Percentiles rank a stretch among this genome's conserved stretches.
Conservation (phyloP, 92 coral and sea anemone species). For the Zoanthus solanderi region DNA sequence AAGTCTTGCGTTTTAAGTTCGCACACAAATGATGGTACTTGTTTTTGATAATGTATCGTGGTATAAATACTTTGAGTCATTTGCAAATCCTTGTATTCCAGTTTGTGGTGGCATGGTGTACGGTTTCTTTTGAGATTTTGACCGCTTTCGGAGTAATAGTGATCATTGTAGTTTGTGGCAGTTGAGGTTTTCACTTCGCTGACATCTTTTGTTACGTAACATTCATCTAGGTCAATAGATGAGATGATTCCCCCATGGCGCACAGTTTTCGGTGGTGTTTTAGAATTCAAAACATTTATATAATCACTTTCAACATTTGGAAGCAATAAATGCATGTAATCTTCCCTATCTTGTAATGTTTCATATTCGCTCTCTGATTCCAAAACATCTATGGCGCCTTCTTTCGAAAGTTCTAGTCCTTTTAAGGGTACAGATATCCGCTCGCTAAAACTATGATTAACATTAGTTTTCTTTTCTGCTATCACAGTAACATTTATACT, state of each 20-base stretch:
- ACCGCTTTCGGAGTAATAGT: not conserved
- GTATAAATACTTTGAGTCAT: not conserved
- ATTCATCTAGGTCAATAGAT: not conserved
- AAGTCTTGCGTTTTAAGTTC: not conserved
- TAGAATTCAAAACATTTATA: not conserved
- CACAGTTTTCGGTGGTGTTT: not conserved
- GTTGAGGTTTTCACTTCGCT: not conserved
- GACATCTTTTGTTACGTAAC: not conserved
- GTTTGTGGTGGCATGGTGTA: not conserved
- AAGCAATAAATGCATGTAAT: not conserved
- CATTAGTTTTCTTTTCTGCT: not conserved
- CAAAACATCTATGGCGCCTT: not conserved
- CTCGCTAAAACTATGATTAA: not conserved
- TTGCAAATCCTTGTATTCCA: not conserved
- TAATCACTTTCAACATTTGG: not conserved
- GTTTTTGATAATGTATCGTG: not conserved
- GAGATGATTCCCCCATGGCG: not conserved
- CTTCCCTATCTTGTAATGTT: not conserved
- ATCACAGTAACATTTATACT: not conserved
- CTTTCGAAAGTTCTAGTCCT: not conserved
- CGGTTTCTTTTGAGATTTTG: not conserved
- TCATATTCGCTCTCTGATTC: constrained; percentile 12
- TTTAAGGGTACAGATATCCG: not conserved
- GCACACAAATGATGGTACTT: not conserved
- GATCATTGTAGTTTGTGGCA: not conserved